phyloP scores from a whole-genome alignment of 2,888 invertebrate genomes.

The Eupithecia centaureata region DNA sequence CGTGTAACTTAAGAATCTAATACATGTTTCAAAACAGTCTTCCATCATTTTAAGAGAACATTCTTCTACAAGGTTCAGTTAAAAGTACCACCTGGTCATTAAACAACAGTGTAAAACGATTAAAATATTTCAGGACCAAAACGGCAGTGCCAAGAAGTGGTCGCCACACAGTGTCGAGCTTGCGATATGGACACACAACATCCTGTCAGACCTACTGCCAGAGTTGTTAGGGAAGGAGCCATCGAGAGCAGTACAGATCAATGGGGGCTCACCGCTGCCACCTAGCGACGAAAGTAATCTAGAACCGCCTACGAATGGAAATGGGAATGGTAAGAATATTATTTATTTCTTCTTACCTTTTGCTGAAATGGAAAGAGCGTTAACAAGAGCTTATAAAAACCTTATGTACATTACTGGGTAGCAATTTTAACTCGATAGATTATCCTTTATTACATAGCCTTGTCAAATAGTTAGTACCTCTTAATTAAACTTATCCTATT shows the following conservation, averaged over 20 bases:
- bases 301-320: constrained; percentile 87
- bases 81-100: too few relatives aligned
- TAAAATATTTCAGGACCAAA: constrained; percentile 69
- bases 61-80: too few relatives aligned
- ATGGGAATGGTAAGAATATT: constrained; percentile 74
- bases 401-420: background rate
- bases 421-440: too few relatives aligned
- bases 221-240: constrained; percentile 92
- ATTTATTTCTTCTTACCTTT: background rate
- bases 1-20: too few relatives aligned
- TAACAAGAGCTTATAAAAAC: background rate
- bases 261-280: constrained; percentile 82
- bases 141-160: constrained; percentile 86
- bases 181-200: constrained; percentile 96
- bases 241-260: constrained; percentile 67
- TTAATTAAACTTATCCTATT: too few relatives aligned
- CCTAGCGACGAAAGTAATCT: constrained; percentile 91
- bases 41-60: too few relatives aligned
- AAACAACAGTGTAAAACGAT: background rate
- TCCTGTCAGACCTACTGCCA: constrained; percentile 93
- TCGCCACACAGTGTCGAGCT: constrained; percentile 93
- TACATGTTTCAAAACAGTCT: too few relatives aligned
- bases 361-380: background rate
- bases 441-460: too few relatives aligned
- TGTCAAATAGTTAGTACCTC: too few relatives aligned